Evolutionary conservation across 1,140 invertebrate genomes (phyloP).

Genomic region (Radopholus similis): DNA sequence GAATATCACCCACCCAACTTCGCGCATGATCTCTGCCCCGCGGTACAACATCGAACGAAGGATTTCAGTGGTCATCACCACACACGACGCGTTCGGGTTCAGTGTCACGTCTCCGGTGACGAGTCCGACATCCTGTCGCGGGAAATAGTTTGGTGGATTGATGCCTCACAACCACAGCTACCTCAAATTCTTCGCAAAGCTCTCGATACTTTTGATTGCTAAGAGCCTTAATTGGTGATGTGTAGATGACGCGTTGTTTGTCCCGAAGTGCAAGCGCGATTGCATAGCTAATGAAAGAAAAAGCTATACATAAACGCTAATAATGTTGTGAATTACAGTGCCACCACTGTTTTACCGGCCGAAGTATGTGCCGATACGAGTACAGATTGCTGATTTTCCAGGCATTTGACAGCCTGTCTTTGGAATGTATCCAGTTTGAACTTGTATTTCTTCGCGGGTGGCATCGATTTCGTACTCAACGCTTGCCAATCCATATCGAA

Average conservation of each 20-base stretch:
- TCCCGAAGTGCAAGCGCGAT: slow-evolving; percentile 70
- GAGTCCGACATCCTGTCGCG: slow-evolving; percentile 92
- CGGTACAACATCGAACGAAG: slow-evolving; percentile 95
- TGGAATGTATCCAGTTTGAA: slow-evolving; percentile 97
- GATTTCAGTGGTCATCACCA: slow-evolving; percentile 99
- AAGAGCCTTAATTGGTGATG: slow-evolving; percentile 96
- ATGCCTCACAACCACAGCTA: too few species aligned
- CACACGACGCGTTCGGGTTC: slow-evolving; percentile 89
- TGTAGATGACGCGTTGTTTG: slow-evolving; percentile 92
- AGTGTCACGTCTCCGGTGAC: slow-evolving; percentile 99
- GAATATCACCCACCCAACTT: slow-evolving; percentile 99
- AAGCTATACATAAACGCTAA: slow-evolving; percentile 64
- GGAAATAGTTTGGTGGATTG: not conserved
- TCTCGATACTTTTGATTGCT: slow-evolving; percentile 99
- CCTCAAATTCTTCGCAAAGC: slow-evolving; percentile 92
- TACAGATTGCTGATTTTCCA: slow-evolving; percentile 94
- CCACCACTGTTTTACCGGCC: slow-evolving; percentile 98
- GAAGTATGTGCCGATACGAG: slow-evolving; percentile 98
- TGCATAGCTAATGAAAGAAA: slow-evolving; percentile 65
- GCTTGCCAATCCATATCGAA: slow-evolving; percentile 19
- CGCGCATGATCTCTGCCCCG: slow-evolving; percentile 90
- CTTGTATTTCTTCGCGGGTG: slow-evolving; percentile 85
- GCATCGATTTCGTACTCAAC: slow-evolving; percentile 41
- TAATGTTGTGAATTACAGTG: too few species aligned
- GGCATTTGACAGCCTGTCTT: slow-evolving; percentile 90